These are phyloP conservation scores for Eurois occulta DNA, from an alignment of 2,888 invertebrate species.

Conservation along the genomic window DNA sequence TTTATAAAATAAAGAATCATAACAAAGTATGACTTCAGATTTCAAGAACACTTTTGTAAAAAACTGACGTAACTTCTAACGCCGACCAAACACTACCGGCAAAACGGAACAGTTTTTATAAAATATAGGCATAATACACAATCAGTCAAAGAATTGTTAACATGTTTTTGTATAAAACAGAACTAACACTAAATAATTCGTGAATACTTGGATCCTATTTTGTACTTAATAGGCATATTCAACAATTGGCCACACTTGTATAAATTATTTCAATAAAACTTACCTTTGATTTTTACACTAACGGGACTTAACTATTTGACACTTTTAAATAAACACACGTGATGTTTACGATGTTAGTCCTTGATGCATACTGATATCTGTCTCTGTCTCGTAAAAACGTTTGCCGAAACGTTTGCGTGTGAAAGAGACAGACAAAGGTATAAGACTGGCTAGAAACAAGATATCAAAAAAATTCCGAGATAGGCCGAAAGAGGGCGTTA, in stretches of 20 bases:
- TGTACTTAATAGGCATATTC: slow-evolving; percentile 20
- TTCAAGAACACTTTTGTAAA: slow-evolving; percentile 21
- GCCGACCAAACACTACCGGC: slow-evolving; percentile 10
- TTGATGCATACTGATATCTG: slow-evolving; percentile 22
- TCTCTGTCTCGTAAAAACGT: slow-evolving; percentile 28
- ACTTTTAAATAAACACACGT: slow-evolving; percentile 14
- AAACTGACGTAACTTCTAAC: slow-evolving; percentile 23
- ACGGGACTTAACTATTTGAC: slow-evolving; percentile 15
- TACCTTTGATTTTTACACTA: slow-evolving; percentile 20
- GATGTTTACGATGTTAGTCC: slow-evolving; percentile 12
- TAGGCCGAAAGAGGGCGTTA: slow-evolving; percentile 28
- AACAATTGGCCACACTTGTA: slow-evolving; percentile 15
- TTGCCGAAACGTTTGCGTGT: slow-evolving; percentile 26
- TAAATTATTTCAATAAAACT: slow-evolving; percentile 25
- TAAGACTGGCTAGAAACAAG: slow-evolving; percentile 18
- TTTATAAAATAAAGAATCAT: slow-evolving; percentile 24
- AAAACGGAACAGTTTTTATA: slow-evolving; percentile 19
- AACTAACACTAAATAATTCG: slow-evolving; percentile 21
- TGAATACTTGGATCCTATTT: slow-evolving; percentile 17
- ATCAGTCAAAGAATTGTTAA: slow-evolving; percentile 11
- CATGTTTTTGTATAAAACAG: slow-evolving; percentile 20
- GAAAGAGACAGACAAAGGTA: slow-evolving; percentile 22
- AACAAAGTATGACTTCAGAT: slow-evolving; percentile 19
- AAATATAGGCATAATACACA: slow-evolving; percentile 25
- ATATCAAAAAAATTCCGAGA: slow-evolving; percentile 23